These are phyloP conservation scores for Scaptomyza flava DNA, from an alignment of 2,888 invertebrate species.

Conservation along the genomic window DNA sequence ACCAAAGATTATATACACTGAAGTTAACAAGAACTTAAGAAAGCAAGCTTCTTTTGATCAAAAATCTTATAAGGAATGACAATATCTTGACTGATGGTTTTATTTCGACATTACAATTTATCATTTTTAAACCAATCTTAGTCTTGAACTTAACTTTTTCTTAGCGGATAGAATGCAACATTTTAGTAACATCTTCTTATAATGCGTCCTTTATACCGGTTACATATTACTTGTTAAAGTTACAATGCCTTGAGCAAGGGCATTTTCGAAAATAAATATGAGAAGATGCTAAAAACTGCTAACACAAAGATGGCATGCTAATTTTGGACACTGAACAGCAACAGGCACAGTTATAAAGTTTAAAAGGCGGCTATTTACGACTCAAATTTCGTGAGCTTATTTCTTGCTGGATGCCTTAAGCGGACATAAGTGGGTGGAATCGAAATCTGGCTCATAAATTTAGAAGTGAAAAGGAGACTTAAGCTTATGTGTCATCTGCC, in stretches of 20 bases:
- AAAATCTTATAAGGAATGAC: too few species aligned
- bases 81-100: too few species aligned
- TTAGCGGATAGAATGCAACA: background rate
- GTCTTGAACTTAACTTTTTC: background rate
- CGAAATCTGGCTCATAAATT: background rate
- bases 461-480: conserved; percentile 11
- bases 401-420: background rate
- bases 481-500: conserved; percentile 27
- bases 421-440: background rate
- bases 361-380: conserved; percentile 1
- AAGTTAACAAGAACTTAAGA: background rate
- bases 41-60: background rate
- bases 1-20: background rate
- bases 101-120: too few species aligned
- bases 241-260: background rate
- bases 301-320: conserved; percentile 24
- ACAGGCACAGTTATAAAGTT: background rate
- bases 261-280: background rate
- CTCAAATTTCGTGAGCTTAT: background rate
- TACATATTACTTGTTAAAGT: background rate
- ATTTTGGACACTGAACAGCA: conserved; percentile 7
- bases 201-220: background rate
- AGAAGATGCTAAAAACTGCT: background rate
- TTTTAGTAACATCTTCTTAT: background rate
- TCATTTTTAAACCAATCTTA: background rate